Conservation (phyloP, 2,113 vertebrate genomes). For the Struthidea cinerea region DNA sequence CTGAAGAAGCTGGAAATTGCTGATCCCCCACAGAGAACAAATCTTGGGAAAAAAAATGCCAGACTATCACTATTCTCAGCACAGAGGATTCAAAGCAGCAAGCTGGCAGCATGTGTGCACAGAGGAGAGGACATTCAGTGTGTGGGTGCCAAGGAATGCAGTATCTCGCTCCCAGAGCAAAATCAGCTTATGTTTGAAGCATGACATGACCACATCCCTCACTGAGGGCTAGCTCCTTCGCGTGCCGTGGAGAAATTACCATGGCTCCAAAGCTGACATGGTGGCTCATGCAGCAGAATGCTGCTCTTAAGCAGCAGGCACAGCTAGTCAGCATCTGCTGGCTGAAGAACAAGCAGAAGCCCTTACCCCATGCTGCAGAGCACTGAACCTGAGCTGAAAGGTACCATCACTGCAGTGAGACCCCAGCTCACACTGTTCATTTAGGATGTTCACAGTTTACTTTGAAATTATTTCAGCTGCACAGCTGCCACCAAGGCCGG, state of each 20-base stretch:
- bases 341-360: neutral
- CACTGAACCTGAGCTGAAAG: neutral
- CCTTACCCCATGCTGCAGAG: accelerated
- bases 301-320: neutral
- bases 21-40: neutral
- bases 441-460: neutral
- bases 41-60: neutral
- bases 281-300: neutral
- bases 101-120: neutral
- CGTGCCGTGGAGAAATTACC: neutral
- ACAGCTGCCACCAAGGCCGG: accelerated
- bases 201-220: neutral
- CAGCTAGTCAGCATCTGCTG: neutral
- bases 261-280: neutral
- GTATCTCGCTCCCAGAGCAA: neutral
- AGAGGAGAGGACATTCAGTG: neutral
- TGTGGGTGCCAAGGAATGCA: conserved; percentile 1
- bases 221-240: neutral
- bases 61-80: neutral
- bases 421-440: neutral
- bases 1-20: neutral
- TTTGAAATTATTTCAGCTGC: neutral
- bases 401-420: neutral
- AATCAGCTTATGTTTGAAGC: conserved; percentile 25
- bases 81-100: neutral